Evolutionary conservation across 2,113 vertebrate genomes (phyloP).

Genomic region (Nansenia antarctica): DNA sequence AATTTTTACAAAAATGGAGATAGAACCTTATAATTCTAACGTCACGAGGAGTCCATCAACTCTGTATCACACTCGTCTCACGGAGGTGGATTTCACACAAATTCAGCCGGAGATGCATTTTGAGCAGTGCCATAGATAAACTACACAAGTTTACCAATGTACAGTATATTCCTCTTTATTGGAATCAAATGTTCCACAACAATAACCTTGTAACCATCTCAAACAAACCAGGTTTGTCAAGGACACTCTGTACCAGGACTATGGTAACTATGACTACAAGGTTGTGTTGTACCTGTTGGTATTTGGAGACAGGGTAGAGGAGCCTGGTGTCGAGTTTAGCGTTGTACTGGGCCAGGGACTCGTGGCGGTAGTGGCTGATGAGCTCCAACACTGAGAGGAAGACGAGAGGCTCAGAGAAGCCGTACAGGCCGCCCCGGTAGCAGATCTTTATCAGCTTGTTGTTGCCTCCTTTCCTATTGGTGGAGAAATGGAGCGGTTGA

Average conservation of each 20-base stretch:
- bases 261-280: not conserved
- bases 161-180: too few relatives aligned
- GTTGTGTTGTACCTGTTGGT: conserved; percentile 87
- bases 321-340: conserved; percentile 93
- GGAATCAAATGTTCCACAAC: not conserved
- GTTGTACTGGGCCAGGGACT: conserved; percentile 95
- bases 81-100: too few relatives aligned
- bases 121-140: too few relatives aligned
- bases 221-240: too few relatives aligned
- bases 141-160: too few relatives aligned
- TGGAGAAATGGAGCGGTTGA: conserved; percentile 45
- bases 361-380: conserved; percentile 93
- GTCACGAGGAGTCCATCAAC: too few relatives aligned
- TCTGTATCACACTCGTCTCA: too few relatives aligned
- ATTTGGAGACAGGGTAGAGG: conserved; percentile 92
- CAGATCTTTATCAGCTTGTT: conserved; percentile 98
- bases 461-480: conserved; percentile 95
- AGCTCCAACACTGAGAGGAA: conserved; percentile 94
- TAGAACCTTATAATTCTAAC: too few relatives aligned
- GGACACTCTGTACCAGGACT: not conserved
- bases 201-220: not conserved
- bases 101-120: too few relatives aligned
- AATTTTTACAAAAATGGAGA: too few relatives aligned
- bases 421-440: conserved; percentile 89
- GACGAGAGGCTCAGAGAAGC: conserved; percentile 94